Evolutionary conservation across 2,797 vertebrate species (phyloP).

Genomic region (Sebastes goodei): DNA sequence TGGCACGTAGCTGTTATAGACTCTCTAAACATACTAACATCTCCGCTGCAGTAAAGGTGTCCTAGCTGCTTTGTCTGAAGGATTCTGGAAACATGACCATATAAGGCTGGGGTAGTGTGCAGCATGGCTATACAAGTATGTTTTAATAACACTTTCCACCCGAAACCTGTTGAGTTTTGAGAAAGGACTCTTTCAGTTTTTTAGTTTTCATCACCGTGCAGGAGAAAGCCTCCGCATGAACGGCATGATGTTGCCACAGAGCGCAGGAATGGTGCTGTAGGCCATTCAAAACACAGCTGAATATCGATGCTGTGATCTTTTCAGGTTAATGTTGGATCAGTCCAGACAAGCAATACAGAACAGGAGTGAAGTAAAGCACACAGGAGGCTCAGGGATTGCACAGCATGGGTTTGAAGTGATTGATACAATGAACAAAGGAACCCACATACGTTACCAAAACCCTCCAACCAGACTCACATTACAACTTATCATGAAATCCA

Average conservation of each 20-base stretch:
- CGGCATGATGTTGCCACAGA: constrained; percentile 20
- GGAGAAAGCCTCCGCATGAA: constrained; percentile 35
- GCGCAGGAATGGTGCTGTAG: constrained; percentile 44
- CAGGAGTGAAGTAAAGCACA: not conserved
- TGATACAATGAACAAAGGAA: not conserved
- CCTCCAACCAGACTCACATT: not conserved
- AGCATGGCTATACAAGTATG: constrained; percentile 1
- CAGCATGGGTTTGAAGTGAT: not conserved
- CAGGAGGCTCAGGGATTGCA: constrained; percentile 8
- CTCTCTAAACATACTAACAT: constrained; percentile 66
- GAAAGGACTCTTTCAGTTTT: constrained; percentile 41
- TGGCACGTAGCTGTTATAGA: constrained; percentile 69
- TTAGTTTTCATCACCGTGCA: constrained; percentile 55
- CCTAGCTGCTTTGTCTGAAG: constrained; percentile 34
- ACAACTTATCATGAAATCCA: not conserved
- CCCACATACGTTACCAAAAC: not conserved
- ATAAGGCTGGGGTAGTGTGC: constrained; percentile 48
- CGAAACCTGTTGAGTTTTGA: constrained; percentile 39
- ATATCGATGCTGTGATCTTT: constrained; percentile 24
- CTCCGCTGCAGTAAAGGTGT: constrained; percentile 51
- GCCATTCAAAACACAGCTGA: constrained; percentile 65
- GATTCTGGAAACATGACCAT: constrained; percentile 56
- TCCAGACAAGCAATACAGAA: constrained; percentile 20
- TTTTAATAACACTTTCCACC: constrained; percentile 57
- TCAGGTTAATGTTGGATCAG: constrained; percentile 16